Evolutionary conservation across 1,140 invertebrate species (phyloP).

Genomic region (Drosophila burlai): DNA sequence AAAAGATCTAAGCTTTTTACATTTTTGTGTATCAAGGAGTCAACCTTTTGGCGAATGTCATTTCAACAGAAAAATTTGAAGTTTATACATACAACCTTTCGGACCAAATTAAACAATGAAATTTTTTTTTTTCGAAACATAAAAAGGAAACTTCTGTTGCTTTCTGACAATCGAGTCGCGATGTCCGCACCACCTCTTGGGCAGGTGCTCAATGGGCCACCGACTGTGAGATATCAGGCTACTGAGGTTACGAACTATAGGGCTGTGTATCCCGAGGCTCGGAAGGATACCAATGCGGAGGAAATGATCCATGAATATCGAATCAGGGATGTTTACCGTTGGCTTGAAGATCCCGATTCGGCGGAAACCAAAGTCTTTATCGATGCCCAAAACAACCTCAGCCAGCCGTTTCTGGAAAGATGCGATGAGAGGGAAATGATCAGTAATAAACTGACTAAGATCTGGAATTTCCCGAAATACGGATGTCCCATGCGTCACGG

Average conservation of each 20-base stretch:
- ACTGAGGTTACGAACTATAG: not conserved
- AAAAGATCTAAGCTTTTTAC: not conserved
- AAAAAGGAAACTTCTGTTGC: not conserved
- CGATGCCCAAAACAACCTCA: conserved; percentile 96
- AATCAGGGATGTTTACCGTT: conserved; percentile 96
- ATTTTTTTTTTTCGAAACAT: not conserved
- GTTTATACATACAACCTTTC: not conserved
- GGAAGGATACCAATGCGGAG: conserved; percentile 90
- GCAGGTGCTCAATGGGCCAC: not conserved
- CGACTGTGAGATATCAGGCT: not conserved
- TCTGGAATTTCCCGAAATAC: conserved; percentile 99
- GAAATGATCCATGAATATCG: conserved; percentile 94
- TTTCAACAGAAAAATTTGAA: not conserved
- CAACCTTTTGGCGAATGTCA: not conserved
- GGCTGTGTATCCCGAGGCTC: conserved; percentile 90
- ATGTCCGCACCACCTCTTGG: not conserved
- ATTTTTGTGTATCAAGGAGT: not conserved
- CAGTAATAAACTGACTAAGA: conserved; percentile 91
- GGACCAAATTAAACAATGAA: not conserved
- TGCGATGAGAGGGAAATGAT: conserved; percentile 91
- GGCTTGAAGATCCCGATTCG: conserved; percentile 98
- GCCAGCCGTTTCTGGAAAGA: conserved; percentile 92
- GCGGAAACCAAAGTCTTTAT: conserved; percentile 97
- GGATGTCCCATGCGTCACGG: conserved; percentile 94
- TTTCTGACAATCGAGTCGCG: not conserved